Conservation (phyloP, 2,888 invertebrate species). For the Drosophila putrida region DNA sequence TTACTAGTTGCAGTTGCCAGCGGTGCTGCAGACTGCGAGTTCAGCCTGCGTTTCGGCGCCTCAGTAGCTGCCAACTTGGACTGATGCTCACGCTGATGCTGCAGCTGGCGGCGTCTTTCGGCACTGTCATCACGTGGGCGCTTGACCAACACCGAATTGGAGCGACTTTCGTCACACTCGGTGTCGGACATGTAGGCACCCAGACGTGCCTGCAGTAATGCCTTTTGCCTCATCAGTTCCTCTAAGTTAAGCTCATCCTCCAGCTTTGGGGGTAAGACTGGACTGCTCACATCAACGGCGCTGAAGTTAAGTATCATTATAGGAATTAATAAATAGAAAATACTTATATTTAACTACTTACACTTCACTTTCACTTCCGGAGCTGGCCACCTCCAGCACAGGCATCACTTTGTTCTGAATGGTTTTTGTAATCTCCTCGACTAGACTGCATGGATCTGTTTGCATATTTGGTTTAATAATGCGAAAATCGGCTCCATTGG, state of each 20-base stretch:
- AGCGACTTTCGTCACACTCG: slow-evolving; percentile 86
- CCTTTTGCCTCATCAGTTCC: slow-evolving; percentile 95
- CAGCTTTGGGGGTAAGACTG: slow-evolving; percentile 89
- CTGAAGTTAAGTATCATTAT: slow-evolving; percentile 40
- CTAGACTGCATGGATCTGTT: slow-evolving; percentile 86
- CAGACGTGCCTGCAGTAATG: slow-evolving; percentile 91
- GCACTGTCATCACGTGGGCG: slow-evolving; percentile 37
- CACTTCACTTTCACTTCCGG: slow-evolving; percentile 88
- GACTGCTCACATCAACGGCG: slow-evolving; percentile 89
- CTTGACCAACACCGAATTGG: slow-evolving; percentile 60
- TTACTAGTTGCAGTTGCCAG: slow-evolving; percentile 84
- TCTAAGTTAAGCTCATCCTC: slow-evolving; percentile 95
- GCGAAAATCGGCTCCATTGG: slow-evolving; percentile 78
- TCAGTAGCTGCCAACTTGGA: slow-evolving; percentile 34
- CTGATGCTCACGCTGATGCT: slow-evolving; percentile 25
- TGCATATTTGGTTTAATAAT: slow-evolving; percentile 81
- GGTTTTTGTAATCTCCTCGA: slow-evolving; percentile 86
- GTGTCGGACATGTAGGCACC: slow-evolving; percentile 91
- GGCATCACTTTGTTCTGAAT: slow-evolving; percentile 83
- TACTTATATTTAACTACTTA: slow-evolving; percentile 59
- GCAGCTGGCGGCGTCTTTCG: slow-evolving; percentile 30
- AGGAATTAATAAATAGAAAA: not conserved
- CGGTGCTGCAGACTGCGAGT: slow-evolving; percentile 68
- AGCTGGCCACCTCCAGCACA: slow-evolving; percentile 89
- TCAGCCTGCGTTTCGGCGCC: slow-evolving; percentile 42